Evolutionary conservation across 2,888 invertebrate species (phyloP), one percentile per base, ranked within the genome.

Genomic region (Melinaea marsaeus): DNA sequence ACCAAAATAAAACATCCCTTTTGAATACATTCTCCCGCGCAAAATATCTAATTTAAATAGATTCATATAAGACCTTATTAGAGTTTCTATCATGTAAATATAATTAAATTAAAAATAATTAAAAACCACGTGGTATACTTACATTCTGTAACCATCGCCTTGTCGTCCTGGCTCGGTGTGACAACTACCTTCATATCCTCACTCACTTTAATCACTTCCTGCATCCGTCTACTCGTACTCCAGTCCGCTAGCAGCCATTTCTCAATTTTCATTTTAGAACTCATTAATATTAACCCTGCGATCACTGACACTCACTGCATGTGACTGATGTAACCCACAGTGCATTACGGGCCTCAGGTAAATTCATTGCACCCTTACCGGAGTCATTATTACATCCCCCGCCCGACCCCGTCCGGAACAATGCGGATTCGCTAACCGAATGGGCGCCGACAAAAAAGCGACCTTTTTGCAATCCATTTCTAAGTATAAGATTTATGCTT

Each of bases 291-390:
- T 35, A 58, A 48, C 64, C 57, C 61, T 37, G 56, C 61, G 63
- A 42, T 51, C 67, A 65, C 67, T 45, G 51, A 57, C 51, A 60
- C 62, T 57, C 62, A 60, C 64, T 45, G 54, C 55, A 60, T 46
- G 64, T 60, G 51, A 68, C 67, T 70, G 47, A 65, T 42, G 58
- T 64, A 51, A 51, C 64, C 64, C 66, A 58, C 60, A 33, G 46
- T 67, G 67, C 61, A 65, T 67, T 68, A 65, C 63, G 62, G 47
- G 45, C 5, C 63, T 64, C 88, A 89, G 88, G 88, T 88, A 88
- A 86, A 85, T 85, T 76, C 79, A 86, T 86, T 86, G 77, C 81
- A 83, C 87, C 88, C 86, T 83, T 80, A 81, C 77, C 83, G 80
- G 79, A 81, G 77, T 80, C 79, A 83, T 79, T 81, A 79, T 81